A percentile compares a stretch with the other conserved stretches of the same genome.
These are phyloP conservation scores for Unio delphinus DNA, from an alignment of 2,888 invertebrate species.

Conservation along the genomic window DNA sequence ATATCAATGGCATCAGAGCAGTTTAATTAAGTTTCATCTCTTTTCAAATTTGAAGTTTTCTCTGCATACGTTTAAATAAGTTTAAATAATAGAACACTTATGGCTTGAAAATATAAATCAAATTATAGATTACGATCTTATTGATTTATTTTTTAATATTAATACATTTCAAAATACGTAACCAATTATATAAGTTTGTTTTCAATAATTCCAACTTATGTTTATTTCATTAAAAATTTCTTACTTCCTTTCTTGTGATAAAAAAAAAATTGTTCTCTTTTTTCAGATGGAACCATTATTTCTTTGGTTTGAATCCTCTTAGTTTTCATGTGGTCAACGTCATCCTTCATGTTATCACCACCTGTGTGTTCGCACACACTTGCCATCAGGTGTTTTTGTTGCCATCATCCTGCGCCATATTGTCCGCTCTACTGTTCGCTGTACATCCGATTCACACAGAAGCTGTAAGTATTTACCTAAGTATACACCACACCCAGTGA, in stretches of 20 bases:
- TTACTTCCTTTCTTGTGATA: too few relatives aligned
- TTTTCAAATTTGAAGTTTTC: too few relatives aligned
- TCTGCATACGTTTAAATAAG: too few relatives aligned
- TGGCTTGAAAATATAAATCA: too few relatives aligned
- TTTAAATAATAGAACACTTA: too few relatives aligned
- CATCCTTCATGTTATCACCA: constrained; percentile 52
- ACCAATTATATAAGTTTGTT: too few relatives aligned
- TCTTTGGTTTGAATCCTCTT: constrained; percentile 45
- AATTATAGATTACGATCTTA: too few relatives aligned
- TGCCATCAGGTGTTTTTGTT: constrained; percentile 44
- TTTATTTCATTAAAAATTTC: background rate
- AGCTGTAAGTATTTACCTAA: constrained; percentile 75
- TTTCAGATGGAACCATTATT: constrained; percentile 56
- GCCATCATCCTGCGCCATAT: constrained; percentile 51
- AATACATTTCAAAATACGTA: too few relatives aligned
- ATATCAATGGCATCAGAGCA: too few relatives aligned
- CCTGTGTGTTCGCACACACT: constrained; percentile 48
- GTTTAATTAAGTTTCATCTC: too few relatives aligned
- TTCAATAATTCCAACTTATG: too few relatives aligned
- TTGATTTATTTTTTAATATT: too few relatives aligned
- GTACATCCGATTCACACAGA: constrained; percentile 66
- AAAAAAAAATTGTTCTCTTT: background rate
- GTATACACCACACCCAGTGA: background rate
- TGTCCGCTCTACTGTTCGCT: constrained; percentile 59
- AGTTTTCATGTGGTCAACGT: constrained; percentile 63